These are phyloP conservation scores for Ophion ellenae DNA, from an alignment of 2,888 invertebrate species.

Conservation along the genomic window DNA sequence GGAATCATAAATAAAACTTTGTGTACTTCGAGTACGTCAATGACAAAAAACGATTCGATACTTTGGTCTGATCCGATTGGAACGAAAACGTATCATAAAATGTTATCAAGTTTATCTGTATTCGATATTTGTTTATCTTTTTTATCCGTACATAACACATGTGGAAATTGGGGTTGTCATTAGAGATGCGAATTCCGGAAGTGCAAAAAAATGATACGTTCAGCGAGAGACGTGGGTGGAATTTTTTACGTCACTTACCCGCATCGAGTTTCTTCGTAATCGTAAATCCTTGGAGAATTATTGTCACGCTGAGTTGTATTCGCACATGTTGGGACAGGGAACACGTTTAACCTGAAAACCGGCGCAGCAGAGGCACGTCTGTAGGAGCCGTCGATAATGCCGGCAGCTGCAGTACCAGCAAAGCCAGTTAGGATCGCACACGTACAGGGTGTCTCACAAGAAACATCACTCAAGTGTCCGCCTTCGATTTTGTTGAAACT, in stretches of 20 bases:
- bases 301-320: slow-evolving; percentile 5
- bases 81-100: no score
- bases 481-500: no score
- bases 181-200: not conserved
- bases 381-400: not conserved
- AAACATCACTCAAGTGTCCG: no score
- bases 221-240: not conserved
- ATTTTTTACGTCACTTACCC: slow-evolving; percentile 26
- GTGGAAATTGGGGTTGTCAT: not conserved
- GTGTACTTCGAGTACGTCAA: no score
- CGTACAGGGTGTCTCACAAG: no score
- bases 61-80: no score
- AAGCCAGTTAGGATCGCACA: not conserved
- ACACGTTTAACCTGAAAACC: slow-evolving; percentile 52
- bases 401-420: not conserved
- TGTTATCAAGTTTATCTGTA: no score
- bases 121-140: not conserved
- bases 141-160: not conserved
- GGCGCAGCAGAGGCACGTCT: not conserved
- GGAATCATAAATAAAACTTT: no score
- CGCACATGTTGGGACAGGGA: slow-evolving; percentile 37
- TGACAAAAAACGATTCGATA: no score
- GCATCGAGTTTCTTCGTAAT: not conserved
- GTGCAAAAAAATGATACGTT: not conserved
- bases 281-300: slow-evolving; percentile 17